Conservation (phyloP, 37 sponge, comb jelly and placozoan genomes). For the Oscarella lobularis region DNA sequence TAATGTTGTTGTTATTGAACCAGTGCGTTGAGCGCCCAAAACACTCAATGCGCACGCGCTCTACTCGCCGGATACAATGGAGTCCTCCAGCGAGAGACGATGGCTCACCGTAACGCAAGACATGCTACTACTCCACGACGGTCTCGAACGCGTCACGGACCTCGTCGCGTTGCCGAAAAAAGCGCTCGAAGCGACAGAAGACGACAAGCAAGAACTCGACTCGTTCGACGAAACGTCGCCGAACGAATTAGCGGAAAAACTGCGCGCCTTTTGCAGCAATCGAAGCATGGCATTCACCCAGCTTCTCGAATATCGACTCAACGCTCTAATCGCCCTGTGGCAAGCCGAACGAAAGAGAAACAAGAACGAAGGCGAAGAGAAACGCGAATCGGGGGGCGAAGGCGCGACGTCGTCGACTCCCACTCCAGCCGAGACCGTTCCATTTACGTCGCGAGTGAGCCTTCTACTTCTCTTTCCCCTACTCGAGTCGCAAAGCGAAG, state of each 20-base stretch:
- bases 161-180: background rate
- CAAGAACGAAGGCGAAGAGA: constrained; percentile 3
- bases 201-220: constrained; percentile 29
- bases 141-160: background rate
- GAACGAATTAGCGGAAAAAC: background rate
- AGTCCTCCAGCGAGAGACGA: too few relatives aligned
- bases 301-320: constrained; percentile 65
- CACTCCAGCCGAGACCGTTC: constrained; percentile 8
- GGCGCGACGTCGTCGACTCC: background rate
- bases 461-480: constrained; percentile 73
- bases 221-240: constrained; percentile 45
- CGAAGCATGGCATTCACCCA: constrained; percentile 28
- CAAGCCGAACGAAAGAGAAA: constrained; percentile 16
- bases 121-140: background rate
- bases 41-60: too few relatives aligned
- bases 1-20: too few relatives aligned
- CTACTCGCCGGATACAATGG: too few relatives aligned
- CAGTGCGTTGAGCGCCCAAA: too few relatives aligned
- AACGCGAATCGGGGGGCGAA: constrained; percentile 3
- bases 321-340: constrained; percentile 66
- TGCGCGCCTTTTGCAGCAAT: constrained; percentile 11
- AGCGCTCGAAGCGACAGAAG: background rate
- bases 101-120: background rate
- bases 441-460: constrained; percentile 68
- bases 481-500: constrained; percentile 56